These are phyloP conservation scores for Trissolcus japonicus DNA, from an alignment of 2,888 invertebrate genomes.

Conservation along the genomic window DNA sequence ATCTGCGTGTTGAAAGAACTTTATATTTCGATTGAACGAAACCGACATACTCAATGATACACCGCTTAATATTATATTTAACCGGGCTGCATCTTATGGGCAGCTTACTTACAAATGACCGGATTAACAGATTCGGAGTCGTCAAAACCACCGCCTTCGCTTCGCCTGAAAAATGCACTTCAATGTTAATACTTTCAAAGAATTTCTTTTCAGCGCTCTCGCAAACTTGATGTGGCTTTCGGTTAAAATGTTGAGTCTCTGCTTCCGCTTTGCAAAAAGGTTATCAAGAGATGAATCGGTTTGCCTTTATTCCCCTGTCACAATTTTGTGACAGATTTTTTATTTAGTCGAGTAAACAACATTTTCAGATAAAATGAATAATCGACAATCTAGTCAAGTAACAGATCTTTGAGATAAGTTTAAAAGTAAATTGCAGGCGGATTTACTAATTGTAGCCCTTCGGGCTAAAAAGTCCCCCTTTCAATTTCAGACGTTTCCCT, in stretches of 20 bases:
- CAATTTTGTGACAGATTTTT: not conserved
- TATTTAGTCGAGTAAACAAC: no score
- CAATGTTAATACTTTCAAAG: conserved; percentile 37
- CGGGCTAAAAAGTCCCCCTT: conserved; percentile 41
- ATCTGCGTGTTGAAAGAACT: conserved; percentile 59
- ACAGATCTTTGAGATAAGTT: conserved; percentile 31
- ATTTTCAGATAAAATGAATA: no score
- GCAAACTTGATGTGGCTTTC: conserved; percentile 16
- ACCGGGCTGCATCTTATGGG: conserved; percentile 67
- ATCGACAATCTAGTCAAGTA: no score
- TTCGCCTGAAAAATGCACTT: conserved; percentile 45
- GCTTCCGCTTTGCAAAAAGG: conserved; percentile 30
- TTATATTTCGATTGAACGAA: conserved; percentile 36
- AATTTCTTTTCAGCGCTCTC: conserved; percentile 33
- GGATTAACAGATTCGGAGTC: conserved; percentile 68
- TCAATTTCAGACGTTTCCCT: conserved; percentile 28
- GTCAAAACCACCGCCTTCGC: conserved; percentile 54
- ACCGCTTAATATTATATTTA: conserved; percentile 70
- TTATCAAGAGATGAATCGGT: conserved; percentile 5
- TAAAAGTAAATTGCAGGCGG: conserved; percentile 36
- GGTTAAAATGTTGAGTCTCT: conserved; percentile 13
- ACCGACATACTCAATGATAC: conserved; percentile 48
- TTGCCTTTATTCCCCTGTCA: not conserved
- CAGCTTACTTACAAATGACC: conserved; percentile 69
- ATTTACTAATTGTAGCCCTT: conserved; percentile 52